Evolutionary conservation across 2,113 vertebrate species (phyloP).

Genomic region (Neomonachus schauinslandi): DNA sequence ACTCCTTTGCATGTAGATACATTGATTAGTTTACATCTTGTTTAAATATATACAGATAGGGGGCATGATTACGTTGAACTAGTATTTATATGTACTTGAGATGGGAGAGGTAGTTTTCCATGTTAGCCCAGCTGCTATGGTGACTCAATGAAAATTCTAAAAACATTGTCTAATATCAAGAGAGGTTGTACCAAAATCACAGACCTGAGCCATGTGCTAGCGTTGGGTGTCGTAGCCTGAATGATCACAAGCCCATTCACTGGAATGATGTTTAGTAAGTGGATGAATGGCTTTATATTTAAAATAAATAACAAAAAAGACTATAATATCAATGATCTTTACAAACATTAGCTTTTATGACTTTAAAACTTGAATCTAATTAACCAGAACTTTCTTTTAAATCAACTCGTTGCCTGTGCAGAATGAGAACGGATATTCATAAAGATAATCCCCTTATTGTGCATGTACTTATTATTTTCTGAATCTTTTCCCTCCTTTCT

Average conservation of each 20-base stretch:
- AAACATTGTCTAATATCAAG: background rate
- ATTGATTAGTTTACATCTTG: background rate
- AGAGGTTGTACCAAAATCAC: background rate
- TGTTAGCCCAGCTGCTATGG: background rate
- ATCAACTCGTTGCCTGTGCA: background rate
- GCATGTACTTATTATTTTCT: background rate
- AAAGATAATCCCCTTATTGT: background rate
- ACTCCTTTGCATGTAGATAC: background rate
- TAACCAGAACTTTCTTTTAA: background rate
- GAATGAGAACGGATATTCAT: background rate
- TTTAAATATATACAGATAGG: background rate
- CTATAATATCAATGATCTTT: background rate
- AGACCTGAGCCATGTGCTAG: background rate
- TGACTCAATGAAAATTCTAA: background rate
- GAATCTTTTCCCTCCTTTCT: background rate
- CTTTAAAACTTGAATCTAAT: background rate
- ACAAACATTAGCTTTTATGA: background rate
- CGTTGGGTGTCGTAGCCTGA: background rate
- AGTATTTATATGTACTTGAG: background rate
- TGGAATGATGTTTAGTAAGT: background rate
- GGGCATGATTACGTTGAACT: background rate
- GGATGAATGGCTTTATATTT: background rate
- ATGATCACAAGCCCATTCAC: background rate
- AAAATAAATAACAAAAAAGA: background rate
- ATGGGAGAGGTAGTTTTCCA: background rate